A percentile compares a stretch with the other conserved stretches of the same genome.
Evolutionary conservation across 2,888 invertebrate species (phyloP).

Genomic region (Villa cingulata): DNA sequence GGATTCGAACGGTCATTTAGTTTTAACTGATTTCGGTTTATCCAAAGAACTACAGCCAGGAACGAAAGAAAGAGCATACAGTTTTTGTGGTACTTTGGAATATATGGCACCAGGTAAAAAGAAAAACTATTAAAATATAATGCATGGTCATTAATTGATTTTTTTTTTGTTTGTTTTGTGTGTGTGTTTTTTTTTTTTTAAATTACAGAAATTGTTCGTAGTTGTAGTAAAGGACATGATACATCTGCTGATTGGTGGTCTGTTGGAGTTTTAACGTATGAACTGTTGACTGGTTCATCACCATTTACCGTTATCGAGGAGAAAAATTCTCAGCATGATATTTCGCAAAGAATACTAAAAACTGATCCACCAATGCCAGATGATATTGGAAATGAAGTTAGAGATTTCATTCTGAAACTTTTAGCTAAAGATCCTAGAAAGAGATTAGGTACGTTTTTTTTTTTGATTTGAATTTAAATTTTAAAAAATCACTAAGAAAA

Average conservation of each 20-base stretch:
- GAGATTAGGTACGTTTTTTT: constrained; percentile 43
- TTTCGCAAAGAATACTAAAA: constrained; percentile 78
- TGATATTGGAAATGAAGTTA: constrained; percentile 52
- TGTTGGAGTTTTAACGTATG: constrained; percentile 90
- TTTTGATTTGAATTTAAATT: not conserved
- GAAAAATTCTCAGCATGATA: constrained; percentile 86
- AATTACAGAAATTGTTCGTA: constrained; percentile 49
- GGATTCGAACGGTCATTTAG: constrained; percentile 88
- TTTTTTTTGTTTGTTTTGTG: not conserved
- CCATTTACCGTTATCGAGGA: constrained; percentile 95
- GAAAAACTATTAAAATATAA: no score
- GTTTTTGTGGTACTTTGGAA: constrained; percentile 96
- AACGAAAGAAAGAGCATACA: constrained; percentile 73
- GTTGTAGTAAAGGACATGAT: constrained; percentile 84
- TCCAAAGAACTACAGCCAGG: constrained; percentile 71
- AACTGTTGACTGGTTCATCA: constrained; percentile 89
- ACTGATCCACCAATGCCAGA: constrained; percentile 83
- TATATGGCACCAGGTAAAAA: constrained; percentile 86
- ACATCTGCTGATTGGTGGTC: constrained; percentile 99
- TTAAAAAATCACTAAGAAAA: not conserved
- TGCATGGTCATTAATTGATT: not conserved
- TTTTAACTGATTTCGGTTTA: constrained; percentile 93
- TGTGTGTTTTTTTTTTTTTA: constrained; percentile 3
- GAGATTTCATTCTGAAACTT: constrained; percentile 65
- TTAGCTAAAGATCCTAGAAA: constrained; percentile 81